Evolutionary conservation across 1,140 invertebrate genomes (phyloP), one percentile per base, ranked within the genome.

Genomic region (Pseudomyrmex dendroicus): DNA sequence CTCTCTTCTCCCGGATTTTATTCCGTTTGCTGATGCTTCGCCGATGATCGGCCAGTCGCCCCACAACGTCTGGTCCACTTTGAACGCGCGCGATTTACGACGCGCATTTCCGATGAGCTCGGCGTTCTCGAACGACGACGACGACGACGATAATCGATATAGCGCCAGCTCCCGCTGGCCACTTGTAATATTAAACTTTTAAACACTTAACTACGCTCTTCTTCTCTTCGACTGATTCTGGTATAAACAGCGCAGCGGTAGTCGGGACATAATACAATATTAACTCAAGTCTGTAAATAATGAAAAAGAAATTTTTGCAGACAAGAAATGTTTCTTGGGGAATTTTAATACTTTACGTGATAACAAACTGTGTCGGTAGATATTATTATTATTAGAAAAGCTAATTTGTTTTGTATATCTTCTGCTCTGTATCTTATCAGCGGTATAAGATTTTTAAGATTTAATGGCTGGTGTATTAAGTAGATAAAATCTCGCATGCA

Each of bases 101-200:
- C 10, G 35, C 35, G 35, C 66, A 4, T 80, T 70, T 80, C 13
- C 63, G 50, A 67, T 77, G 50, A 10, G 20, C 20, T 13, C 25
- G 15, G 12, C 46, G 17, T 52, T 20, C 62, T n/a, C 48, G 17
- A 25, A 20, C 66, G 66, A 59, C 46, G 17, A 35, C 66, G 66
- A 59, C 46, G 17, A 35, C 17, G 50, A 46, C 46, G 20, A 44
- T 22, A 70, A 44, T 61, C 76, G 46, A 80, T 80, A 70, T 59
- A 54, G 44, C 46, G 20, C 1, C 44, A 59, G 44, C 64, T 70
- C 15, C 20, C 62, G 48, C 35, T n/a, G 13, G 74, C 20, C 76
- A 35, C 66, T 78, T 66, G 66, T 56, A 46, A 72, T 80, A 70
- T 80, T 59, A 80, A 80, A 80, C 15, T 80, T 80, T 80, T 48